phyloP scores from a whole-genome alignment of 2,113 vertebrate genomes.

The Alaudala cheleensis region DNA sequence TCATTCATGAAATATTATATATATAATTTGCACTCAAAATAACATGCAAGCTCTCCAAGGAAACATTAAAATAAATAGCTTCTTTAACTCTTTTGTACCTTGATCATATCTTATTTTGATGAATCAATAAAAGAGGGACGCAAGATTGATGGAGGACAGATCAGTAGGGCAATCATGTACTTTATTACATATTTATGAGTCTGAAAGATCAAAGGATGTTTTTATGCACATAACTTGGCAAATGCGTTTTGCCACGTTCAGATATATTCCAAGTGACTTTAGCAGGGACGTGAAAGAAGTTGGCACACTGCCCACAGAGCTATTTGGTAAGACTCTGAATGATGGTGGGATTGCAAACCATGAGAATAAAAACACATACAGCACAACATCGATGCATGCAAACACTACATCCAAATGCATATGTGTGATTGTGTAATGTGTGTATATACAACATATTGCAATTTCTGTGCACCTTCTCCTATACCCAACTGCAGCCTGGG shows the following conservation, averaged over 20 bases:
- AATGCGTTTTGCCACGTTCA: slow-evolving; percentile 75
- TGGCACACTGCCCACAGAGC: slow-evolving; percentile 75
- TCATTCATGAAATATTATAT: slow-evolving; percentile 80
- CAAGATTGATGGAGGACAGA: slow-evolving; percentile 80
- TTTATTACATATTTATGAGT: slow-evolving; percentile 85
- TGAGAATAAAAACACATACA: slow-evolving; percentile 72
- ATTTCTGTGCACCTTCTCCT: slow-evolving; percentile 39
- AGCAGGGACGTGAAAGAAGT: slow-evolving; percentile 70
- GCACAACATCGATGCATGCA: slow-evolving; percentile 62
- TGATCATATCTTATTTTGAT: slow-evolving; percentile 81
- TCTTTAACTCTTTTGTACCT: slow-evolving; percentile 82
- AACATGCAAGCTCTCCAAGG: slow-evolving; percentile 75
- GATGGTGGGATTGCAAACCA: slow-evolving; percentile 73
- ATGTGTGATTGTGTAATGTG: slow-evolving; percentile 61
- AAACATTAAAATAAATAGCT: slow-evolving; percentile 83
- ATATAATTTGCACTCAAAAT: slow-evolving; percentile 80
- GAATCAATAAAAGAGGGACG: slow-evolving; percentile 75
- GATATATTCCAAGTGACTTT: slow-evolving; percentile 81
- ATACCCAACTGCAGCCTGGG: background rate
- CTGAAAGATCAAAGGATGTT: slow-evolving; percentile 83
- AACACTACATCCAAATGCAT: slow-evolving; percentile 68
- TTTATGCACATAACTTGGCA: slow-evolving; percentile 82
- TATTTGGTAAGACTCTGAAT: slow-evolving; percentile 79
- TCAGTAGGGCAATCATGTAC: slow-evolving; percentile 76
- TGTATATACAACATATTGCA: slow-evolving; percentile 61